Base-by-base conservation (phyloP, 2,113 vertebrate species). In the Cololabis saira region DNA sequence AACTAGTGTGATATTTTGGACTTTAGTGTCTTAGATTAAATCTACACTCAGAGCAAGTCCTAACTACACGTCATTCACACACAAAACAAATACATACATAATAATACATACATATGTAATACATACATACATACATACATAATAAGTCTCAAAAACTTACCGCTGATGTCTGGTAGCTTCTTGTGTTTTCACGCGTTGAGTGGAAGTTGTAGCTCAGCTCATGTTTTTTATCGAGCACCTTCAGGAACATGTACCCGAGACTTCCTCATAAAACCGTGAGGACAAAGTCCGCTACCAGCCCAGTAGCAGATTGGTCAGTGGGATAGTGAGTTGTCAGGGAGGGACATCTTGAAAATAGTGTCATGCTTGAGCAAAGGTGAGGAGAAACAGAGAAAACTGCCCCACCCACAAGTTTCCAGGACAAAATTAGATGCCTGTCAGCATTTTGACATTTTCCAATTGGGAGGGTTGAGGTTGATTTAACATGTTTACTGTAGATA, bases 241-340 rank as follows among this genome's bases (percentile, higher is more conserved):
- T 4, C 52, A 5, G 55, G 42, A 14, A 17, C 16, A 19, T 49
- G 33, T 45, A 27, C 19, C 22, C 52, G 74, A 60, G 78, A 74
- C 83, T 78, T 86, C 72, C 85, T 83, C 19, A 52, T 81, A 45
- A n/a, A 77, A 76, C 30, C 17, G 67, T 41, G 57, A 76, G 80
- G 12, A 43, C 89, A 84, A 91, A 90, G 90, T 92, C 83, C 86
- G 13, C 16, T 1, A 18, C 21, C 37, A 16, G 59, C 21, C 21
- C 37, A 16, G 59, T 37, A 21, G 58, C 30, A 21, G 10, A 70
- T 27, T 3, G 21, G 65, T 65, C 14, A 13, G 49, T 37, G 18
- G 30, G 19, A 48, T 9, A 27, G 43, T n/a, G 54, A 65, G 61
- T 22, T 55, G 43, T 55, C 33, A 33, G 68, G 75, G 81, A 67